Evolutionary conservation across 2,888 invertebrate genomes (phyloP).

Genomic region (Lasioglossum vierecki): DNA sequence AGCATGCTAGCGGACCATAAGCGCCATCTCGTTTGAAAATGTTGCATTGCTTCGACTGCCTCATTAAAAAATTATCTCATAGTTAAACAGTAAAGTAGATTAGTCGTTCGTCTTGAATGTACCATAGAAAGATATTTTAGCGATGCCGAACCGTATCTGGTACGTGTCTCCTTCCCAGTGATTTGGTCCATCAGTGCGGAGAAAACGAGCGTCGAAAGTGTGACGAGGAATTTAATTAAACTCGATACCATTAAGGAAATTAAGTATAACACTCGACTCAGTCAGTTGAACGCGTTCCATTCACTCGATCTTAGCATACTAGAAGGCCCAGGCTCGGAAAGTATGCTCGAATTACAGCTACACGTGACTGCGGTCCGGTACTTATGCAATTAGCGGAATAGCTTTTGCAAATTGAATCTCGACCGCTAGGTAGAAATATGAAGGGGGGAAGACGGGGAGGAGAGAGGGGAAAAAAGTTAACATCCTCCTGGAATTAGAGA

Average conservation of each 20-base stretch:
- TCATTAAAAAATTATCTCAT: too few relatives aligned
- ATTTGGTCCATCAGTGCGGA: background rate
- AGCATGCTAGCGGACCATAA: background rate
- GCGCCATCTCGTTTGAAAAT: background rate
- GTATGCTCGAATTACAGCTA: constrained; percentile 60
- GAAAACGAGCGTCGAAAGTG: background rate
- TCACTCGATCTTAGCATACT: constrained; percentile 31
- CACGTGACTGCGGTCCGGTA: constrained; percentile 69
- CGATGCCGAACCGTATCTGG: background rate
- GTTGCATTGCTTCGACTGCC: too few relatives aligned
- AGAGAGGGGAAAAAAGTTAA: constrained; percentile 64
- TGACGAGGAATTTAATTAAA: background rate
- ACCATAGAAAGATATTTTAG: background rate
- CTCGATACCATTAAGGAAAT: background rate
- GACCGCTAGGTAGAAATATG: constrained; percentile 65
- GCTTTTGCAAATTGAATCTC: constrained; percentile 75
- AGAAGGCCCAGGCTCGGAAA: constrained; percentile 54
- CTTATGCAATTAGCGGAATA: constrained; percentile 75
- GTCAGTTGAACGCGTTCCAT: constrained; percentile 34
- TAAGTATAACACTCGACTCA: background rate
- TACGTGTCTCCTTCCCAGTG: background rate
- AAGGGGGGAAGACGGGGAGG: background rate
- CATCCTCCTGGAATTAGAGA: constrained; percentile 61
- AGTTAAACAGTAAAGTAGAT: too few relatives aligned
- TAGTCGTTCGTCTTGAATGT: background rate